Base-by-base conservation (phyloP, 2,888 invertebrate genomes). In the Phasia obesa region DNA sequence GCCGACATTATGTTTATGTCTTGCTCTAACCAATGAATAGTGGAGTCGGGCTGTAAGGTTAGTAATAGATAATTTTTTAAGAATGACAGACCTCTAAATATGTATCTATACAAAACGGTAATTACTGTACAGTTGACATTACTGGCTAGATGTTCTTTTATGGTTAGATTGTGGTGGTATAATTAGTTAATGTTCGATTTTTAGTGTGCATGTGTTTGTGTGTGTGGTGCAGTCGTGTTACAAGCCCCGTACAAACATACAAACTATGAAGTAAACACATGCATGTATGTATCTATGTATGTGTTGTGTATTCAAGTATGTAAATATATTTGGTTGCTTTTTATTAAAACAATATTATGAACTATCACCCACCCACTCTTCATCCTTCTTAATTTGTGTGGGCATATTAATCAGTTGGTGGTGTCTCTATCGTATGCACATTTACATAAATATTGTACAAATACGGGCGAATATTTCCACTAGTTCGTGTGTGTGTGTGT, bases 201-300 rank as follows among this genome's bases (percentile, higher is more conserved):
- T n/a, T n/a, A n/a, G n/a, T n/a, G n/a, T n/a, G n/a, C n/a, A n/a
- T n/a, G n/a, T n/a, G 35, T 21, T 19, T 2, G n/a, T 21, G n/a
- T 51, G 35, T 15, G 38, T 49, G 35, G 42, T 67, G 47, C n/a
- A n/a, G n/a, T n/a, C n/a, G n/a, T n/a, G n/a, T n/a, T n/a, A n/a
- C n/a, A n/a, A n/a, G n/a, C n/a, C n/a, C n/a, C n/a, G n/a, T n/a
- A n/a, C n/a, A n/a, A n/a, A n/a, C n/a, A n/a, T n/a, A n/a, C n/a
- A n/a, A n/a, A n/a, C n/a, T n/a, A n/a, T n/a, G n/a, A n/a, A n/a
- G n/a, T n/a, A n/a, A n/a, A n/a, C n/a, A n/a, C n/a, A n/a, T n/a
- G n/a, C n/a, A n/a, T n/a, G n/a, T n/a, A n/a, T 35, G 35, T 85
- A 70, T 62, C 57, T 74, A 60, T 65, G 82, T 86, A 74, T 55